Conservation (phyloP, 2,113 vertebrate species). For the Neotoma lepida region DNA sequence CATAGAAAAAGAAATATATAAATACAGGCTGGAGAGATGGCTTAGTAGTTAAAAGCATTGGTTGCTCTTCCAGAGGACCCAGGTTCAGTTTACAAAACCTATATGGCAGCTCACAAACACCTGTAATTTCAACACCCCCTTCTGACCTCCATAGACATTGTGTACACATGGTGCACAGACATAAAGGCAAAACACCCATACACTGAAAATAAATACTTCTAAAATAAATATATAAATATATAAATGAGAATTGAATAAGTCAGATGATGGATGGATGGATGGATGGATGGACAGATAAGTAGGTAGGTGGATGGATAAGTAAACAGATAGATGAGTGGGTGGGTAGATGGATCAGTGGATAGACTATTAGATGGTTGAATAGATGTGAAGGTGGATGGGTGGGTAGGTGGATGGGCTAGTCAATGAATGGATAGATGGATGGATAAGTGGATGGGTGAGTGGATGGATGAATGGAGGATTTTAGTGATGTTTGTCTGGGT, state of each 20-base stretch:
- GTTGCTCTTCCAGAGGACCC: neutral
- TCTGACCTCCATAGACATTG: neutral
- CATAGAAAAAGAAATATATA: neutral
- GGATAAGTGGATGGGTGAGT: neutral
- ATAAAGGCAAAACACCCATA: neutral
- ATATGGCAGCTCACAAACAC: neutral
- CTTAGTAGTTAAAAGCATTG: neutral
- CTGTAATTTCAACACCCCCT: neutral
- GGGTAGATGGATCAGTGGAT: neutral
- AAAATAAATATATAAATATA: neutral
- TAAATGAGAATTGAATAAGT: neutral
- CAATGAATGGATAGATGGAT: neutral
- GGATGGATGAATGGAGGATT: neutral
- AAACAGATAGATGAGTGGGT: neutral
- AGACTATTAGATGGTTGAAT: neutral
- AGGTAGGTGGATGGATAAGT: neutral
- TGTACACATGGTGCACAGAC: neutral
- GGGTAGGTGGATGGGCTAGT: neutral
- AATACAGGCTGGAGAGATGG: neutral
- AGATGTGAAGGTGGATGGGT: neutral
- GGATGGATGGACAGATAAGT: neutral
- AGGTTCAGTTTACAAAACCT: neutral
- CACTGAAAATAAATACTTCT: neutral
- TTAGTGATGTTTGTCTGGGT: neutral
- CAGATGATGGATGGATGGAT: neutral